Conservation (phyloP, 2,888 invertebrate species). For the Caenorhabditis japonica region DNA sequence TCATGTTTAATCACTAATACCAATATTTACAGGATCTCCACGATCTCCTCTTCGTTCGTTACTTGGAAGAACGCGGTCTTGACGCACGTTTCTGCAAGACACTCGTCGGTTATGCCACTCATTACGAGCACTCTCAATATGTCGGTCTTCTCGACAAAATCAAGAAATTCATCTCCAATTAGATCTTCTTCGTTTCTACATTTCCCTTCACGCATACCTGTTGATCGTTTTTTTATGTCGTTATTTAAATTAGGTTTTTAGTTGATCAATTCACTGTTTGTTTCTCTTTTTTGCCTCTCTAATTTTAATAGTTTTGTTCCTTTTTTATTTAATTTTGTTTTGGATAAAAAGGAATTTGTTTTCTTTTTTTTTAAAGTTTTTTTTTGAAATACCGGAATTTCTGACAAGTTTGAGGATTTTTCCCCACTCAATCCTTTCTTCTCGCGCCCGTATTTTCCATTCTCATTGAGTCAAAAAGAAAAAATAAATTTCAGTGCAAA, state of each 20-base stretch:
- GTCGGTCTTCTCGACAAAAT: conserved; percentile 89
- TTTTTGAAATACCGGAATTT: not conserved
- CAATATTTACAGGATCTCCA: conserved; percentile 67
- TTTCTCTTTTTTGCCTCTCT: conserved; percentile 1
- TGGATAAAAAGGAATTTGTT: not conserved
- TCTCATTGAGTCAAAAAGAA: too few species aligned
- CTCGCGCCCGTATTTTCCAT: too few species aligned
- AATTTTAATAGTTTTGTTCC: conserved; percentile 9
- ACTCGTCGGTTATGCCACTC: conserved; percentile 88
- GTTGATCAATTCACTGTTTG: conserved; percentile 24
- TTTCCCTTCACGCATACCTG: not conserved
- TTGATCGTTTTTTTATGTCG: not conserved
- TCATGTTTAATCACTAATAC: not conserved
- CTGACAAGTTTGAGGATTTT: not conserved
- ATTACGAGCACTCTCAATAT: conserved; percentile 92
- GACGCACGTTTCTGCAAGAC: conserved; percentile 92
- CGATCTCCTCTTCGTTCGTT: conserved; percentile 84
- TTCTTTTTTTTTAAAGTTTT: conserved; percentile 4
- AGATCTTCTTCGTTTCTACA: conserved; percentile 13
- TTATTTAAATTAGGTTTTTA: conserved; percentile 13
- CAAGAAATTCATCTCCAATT: conserved; percentile 84
- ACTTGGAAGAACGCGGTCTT: conserved; percentile 94
- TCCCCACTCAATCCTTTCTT: too few species aligned
- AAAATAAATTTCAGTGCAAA: too few species aligned
- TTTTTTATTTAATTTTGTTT: not conserved